A percentile compares a stretch with the other conserved stretches of the same genome.
These are phyloP conservation scores for Sarcophilus harrisii DNA, from an alignment of 2,797 vertebrate genomes.

Conservation along the genomic window DNA sequence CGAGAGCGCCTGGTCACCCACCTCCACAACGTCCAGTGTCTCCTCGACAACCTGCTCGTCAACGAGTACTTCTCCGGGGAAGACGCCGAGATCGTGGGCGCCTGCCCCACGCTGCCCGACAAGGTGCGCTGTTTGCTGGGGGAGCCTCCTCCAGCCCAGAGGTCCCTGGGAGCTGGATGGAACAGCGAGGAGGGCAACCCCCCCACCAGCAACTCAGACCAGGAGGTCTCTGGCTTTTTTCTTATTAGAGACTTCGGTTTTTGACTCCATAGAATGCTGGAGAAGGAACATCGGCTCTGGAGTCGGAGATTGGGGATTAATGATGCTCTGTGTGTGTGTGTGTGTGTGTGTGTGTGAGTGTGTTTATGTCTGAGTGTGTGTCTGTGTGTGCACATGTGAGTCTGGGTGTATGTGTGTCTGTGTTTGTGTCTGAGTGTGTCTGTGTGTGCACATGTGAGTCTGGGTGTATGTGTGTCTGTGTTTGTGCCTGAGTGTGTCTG, in stretches of 20 bases:
- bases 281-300: neutral
- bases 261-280: neutral
- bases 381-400: too few species aligned
- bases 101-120: slow-evolving; percentile 89
- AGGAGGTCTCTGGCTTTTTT: neutral
- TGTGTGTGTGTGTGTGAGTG: neutral
- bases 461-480: too few species aligned
- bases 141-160: neutral
- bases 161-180: neutral
- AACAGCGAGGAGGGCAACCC: neutral
- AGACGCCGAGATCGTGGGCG: slow-evolving; percentile 92
- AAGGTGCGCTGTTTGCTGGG: slow-evolving; percentile 85
- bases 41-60: slow-evolving; percentile 92
- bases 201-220: neutral
- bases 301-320: neutral
- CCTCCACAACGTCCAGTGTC: slow-evolving; percentile 90
- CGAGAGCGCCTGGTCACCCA: slow-evolving; percentile 91
- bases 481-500: too few species aligned
- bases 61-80: slow-evolving; percentile 91
- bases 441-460: too few species aligned
- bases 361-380: neutral
- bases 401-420: too few species aligned
- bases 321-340: too few species aligned
- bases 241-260: neutral
- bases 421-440: too few species aligned